Evolutionary conservation across 2,888 invertebrate genomes (phyloP).

Genomic region (Euzophera pinguis): DNA sequence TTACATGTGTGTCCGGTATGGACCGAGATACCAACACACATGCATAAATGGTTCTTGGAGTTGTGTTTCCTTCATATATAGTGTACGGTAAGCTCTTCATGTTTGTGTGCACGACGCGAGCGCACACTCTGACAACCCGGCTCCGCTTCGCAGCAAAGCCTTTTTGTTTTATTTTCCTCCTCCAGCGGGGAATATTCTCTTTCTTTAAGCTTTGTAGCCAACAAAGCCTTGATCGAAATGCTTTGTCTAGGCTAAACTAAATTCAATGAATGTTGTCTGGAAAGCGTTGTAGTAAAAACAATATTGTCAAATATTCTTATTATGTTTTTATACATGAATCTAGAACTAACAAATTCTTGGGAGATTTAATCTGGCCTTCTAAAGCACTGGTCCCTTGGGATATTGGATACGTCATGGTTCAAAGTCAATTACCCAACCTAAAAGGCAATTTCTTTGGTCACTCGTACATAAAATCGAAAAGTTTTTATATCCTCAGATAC

Average conservation of each 20-base stretch:
- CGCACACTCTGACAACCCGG: slow-evolving; percentile 51
- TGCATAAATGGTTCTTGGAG: slow-evolving; percentile 45
- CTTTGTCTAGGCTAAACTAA: neutral
- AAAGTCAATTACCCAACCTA: no score
- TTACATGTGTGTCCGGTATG: slow-evolving; percentile 31
- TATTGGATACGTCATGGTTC: no score
- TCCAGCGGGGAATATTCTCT: slow-evolving; percentile 52
- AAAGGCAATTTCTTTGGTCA: no score
- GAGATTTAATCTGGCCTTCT: no score
- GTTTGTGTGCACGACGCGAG: slow-evolving; percentile 44
- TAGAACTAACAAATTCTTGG: no score
- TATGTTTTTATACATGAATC: no score
- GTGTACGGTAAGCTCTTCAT: slow-evolving; percentile 50
- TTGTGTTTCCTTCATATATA: slow-evolving; percentile 53
- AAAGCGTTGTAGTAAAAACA: no score
- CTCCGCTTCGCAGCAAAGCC: slow-evolving; percentile 61
- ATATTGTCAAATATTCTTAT: no score
- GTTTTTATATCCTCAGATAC: no score
- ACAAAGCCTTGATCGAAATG: slow-evolving; percentile 30
- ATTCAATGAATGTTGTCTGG: no score
- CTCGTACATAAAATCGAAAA: no score
- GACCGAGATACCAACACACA: slow-evolving; percentile 26
- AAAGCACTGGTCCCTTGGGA: no score
- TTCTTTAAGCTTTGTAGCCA: slow-evolving; percentile 31
- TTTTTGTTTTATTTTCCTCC: slow-evolving; percentile 75